Evolutionary conservation across 2,797 vertebrate genomes (phyloP).

Genomic region (Parauchenoglanis ngamensis): DNA sequence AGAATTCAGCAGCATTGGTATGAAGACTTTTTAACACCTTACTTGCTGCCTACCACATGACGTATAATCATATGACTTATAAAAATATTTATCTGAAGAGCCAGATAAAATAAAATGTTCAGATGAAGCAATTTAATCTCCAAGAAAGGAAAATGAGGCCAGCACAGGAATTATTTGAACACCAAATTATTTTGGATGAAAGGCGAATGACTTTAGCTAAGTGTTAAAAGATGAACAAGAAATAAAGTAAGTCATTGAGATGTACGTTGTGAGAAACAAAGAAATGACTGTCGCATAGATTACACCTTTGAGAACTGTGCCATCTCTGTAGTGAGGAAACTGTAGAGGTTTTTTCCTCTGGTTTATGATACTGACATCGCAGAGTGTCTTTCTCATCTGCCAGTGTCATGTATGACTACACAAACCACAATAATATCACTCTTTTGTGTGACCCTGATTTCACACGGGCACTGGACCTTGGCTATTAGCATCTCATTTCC

Average conservation of each 20-base stretch:
- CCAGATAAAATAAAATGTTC: not conserved
- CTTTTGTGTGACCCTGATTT: not conserved
- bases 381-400: not conserved
- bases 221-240: not conserved
- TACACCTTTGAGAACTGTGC: not conserved
- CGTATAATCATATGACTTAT: not conserved
- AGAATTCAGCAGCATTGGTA: too few species aligned
- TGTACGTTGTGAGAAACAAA: not conserved
- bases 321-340: not conserved
- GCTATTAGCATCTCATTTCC: not conserved
- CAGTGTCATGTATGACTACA: not conserved
- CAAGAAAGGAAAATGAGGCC: not conserved
- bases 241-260: not conserved
- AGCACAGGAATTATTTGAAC: not conserved
- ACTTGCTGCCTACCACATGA: not conserved
- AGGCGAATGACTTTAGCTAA: not conserved
- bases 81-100: not conserved
- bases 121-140: not conserved
- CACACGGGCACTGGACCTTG: not conserved
- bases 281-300: not conserved
- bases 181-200: not conserved
- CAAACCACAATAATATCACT: not conserved
- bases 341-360: not conserved
- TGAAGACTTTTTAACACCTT: too few species aligned
- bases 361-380: not conserved